These are phyloP conservation scores for Euleptes europaea DNA, from an alignment of 2,113 vertebrate genomes.

Conservation along the genomic window DNA sequence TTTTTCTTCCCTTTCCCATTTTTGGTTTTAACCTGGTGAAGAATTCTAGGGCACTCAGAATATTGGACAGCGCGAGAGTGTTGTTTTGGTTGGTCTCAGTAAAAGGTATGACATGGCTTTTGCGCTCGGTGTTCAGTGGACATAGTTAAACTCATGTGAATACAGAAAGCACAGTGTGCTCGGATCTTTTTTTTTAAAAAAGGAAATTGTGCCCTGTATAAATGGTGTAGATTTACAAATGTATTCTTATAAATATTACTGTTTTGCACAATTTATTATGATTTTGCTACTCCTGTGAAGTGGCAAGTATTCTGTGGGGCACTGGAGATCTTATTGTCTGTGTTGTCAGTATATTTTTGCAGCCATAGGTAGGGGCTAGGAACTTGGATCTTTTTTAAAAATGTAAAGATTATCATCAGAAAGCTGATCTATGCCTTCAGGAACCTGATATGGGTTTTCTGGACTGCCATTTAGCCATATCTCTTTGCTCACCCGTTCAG, in stretches of 20 bases:
- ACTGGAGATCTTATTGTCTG: not conserved
- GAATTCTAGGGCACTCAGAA: no score
- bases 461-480: not conserved
- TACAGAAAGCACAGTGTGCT: slow-evolving; percentile 51
- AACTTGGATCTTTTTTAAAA: not conserved
- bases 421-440: not conserved
- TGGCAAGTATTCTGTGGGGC: not conserved
- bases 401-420: not conserved
- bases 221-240: not conserved
- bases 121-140: no score
- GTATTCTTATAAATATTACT: not conserved
- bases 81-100: no score
- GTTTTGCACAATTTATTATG: not conserved
- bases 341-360: no score
- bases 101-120: no score
- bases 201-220: slow-evolving; percentile 1
- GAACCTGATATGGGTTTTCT: not conserved
- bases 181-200: slow-evolving; percentile 28
- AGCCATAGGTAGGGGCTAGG: not conserved
- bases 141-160: slow-evolving; percentile 28
- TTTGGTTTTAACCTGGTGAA: no score
- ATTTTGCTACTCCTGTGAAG: not conserved
- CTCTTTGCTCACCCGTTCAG: not conserved
- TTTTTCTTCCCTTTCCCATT: no score
- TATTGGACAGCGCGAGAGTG: no score